These are phyloP conservation scores for Podabrus alpinus DNA, from an alignment of 2,888 invertebrate species.

Conservation along the genomic window DNA sequence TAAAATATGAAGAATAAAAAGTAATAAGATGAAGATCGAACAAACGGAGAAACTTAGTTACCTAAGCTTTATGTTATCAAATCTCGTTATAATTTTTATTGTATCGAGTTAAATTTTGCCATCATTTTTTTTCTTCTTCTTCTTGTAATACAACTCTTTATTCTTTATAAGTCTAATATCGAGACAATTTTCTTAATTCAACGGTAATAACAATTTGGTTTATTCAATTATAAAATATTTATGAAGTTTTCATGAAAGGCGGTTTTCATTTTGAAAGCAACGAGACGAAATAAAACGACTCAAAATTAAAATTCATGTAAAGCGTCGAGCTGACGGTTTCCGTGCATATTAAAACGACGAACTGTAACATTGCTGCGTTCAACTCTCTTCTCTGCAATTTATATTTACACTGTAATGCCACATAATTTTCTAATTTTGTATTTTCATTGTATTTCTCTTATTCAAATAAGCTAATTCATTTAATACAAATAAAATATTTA, in stretches of 20 bases:
- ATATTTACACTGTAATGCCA: slow-evolving; percentile 29
- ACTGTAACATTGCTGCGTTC: slow-evolving; percentile 29
- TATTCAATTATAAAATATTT: slow-evolving; percentile 41
- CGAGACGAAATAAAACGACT: slow-evolving; percentile 39
- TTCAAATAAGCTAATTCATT: slow-evolving; percentile 25
- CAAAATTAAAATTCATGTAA: slow-evolving; percentile 49
- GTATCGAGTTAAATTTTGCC: slow-evolving; percentile 30
- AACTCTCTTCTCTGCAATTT: slow-evolving; percentile 28
- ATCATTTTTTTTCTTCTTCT: neutral
- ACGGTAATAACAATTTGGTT: slow-evolving; percentile 37
- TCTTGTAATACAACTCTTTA: neutral
- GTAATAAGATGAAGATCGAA: slow-evolving; percentile 30
- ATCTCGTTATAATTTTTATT: slow-evolving; percentile 30
- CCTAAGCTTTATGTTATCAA: slow-evolving; percentile 33
- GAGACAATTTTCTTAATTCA: slow-evolving; percentile 35
- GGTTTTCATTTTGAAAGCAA: slow-evolving; percentile 37
- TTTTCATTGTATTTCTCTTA: slow-evolving; percentile 30
- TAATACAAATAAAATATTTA: slow-evolving; percentile 19
- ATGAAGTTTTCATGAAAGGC: slow-evolving; percentile 35
- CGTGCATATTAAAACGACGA: slow-evolving; percentile 41
- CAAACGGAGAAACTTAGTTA: slow-evolving; percentile 31
- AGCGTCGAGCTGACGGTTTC: slow-evolving; percentile 42
- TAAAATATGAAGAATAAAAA: slow-evolving; percentile 25
- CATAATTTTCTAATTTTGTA: slow-evolving; percentile 31
- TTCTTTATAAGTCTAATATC: slow-evolving; percentile 22